Percentiles rank a stretch among this genome's conserved stretches.
These are phyloP conservation scores for Andricus quercusramuli DNA, from an alignment of 2,888 invertebrate genomes.

Conservation along the genomic window DNA sequence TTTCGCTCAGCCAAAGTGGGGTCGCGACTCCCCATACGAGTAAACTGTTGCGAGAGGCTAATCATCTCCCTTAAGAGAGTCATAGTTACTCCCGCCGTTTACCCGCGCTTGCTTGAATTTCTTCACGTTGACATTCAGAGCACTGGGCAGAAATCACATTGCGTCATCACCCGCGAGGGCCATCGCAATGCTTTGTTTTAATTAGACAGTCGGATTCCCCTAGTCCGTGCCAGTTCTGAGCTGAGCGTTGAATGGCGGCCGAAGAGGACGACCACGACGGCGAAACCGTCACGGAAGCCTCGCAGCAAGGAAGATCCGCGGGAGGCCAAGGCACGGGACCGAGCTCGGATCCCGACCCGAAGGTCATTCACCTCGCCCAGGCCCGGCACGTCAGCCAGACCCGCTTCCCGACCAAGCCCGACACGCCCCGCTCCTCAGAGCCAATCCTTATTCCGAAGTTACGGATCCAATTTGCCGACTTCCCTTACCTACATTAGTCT, in stretches of 20 bases:
- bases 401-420: constrained; percentile 81
- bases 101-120: constrained; percentile 84
- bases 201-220: constrained; percentile 75
- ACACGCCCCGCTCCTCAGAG: constrained; percentile 85
- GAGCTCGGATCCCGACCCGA: constrained; percentile 63
- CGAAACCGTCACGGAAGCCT: constrained; percentile 55
- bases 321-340: constrained; percentile 76
- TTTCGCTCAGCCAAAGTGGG: no score
- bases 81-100: constrained; percentile 81
- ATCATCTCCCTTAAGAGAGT: no score
- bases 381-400: constrained; percentile 53
- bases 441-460: constrained; percentile 87
- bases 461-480: constrained; percentile 85
- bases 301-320: constrained; percentile 71
- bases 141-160: constrained; percentile 87
- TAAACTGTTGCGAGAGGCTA: no score
- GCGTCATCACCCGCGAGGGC: constrained; percentile 82
- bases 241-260: constrained; percentile 68
- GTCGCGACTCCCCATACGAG: no score
- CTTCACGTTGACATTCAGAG: constrained; percentile 84
- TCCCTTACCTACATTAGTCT: constrained; percentile 85
- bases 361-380: constrained; percentile 9
- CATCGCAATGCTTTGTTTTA: constrained; percentile 82
- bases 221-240: constrained; percentile 82
- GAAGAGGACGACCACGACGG: constrained; percentile 67